These are phyloP conservation scores for Tretioscincus oriximinensis DNA, from an alignment of 2,113 vertebrate species.

Conservation along the genomic window DNA sequence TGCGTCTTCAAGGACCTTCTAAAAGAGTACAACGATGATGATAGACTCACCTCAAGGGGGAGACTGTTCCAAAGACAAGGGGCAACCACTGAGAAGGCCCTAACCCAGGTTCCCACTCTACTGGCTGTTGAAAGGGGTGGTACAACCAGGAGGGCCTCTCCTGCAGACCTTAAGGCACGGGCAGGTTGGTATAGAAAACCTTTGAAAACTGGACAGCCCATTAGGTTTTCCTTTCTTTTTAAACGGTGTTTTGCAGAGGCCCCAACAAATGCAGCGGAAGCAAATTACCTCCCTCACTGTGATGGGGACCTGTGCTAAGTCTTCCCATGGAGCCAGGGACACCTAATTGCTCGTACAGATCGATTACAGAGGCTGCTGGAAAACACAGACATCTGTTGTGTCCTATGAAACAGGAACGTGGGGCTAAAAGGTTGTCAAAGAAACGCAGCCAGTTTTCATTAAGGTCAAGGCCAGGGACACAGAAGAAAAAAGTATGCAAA, in stretches of 20 bases:
- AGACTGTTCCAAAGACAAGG: too few relatives aligned
- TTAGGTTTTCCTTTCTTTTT: too few relatives aligned
- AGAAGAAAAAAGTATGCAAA: neutral
- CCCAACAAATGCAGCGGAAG: neutral
- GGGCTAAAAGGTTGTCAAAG: conserved; percentile 22
- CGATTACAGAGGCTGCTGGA: conserved; percentile 2
- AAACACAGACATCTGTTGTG: conserved; percentile 15
- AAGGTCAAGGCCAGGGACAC: conserved; percentile 10
- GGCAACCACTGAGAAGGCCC: too few relatives aligned
- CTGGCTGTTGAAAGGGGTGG: too few relatives aligned
- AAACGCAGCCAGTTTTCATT: neutral
- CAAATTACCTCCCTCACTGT: neutral
- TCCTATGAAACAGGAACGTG: conserved; percentile 6
- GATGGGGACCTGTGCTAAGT: neutral
- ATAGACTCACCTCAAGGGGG: too few relatives aligned
- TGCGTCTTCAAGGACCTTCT: too few relatives aligned
- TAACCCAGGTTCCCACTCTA: too few relatives aligned
- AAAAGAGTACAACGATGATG: too few relatives aligned
- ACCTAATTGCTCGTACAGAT: neutral
- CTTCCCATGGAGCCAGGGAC: neutral
- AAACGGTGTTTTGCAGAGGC: neutral
- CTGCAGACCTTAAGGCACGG: too few relatives aligned
- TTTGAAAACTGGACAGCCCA: too few relatives aligned
- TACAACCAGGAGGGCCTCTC: too few relatives aligned
- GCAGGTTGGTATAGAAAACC: too few relatives aligned